Evolutionary conservation across 35 echinoderm and acorn worm species (phyloP), one percentile per base, ranked within the genome.

Genomic region (Patiria miniata): DNA sequence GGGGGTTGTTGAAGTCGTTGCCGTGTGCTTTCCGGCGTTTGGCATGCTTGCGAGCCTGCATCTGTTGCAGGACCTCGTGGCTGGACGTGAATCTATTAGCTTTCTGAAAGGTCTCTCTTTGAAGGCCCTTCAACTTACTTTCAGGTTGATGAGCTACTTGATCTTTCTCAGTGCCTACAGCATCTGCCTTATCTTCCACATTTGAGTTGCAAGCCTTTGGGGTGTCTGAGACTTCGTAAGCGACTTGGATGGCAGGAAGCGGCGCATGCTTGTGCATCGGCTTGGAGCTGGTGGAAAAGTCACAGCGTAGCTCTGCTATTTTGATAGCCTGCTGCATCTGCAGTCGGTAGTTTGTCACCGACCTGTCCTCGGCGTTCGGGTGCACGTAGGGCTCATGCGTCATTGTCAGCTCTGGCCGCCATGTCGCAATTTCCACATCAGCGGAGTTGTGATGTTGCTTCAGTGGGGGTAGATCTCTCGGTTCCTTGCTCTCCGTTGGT

Each of bases 1-100:
- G 60, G 10, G 91, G 77, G 39, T 89, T 95, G 19, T 92, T 80
- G 61, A 95, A 91, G 60, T 95, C 93, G 61, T 83, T 54, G 12
- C 80, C 93, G 12, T 79, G 16, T 6, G 51, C 26, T 77, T 95
- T 91, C 44, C 77, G 58, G 29, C 81, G 36, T 60, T 85, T 89
- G 7, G 89, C 84, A n/a, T 83, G 73, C 39, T 89, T 95, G 23
- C 83, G 80, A 17, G 84, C 85, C 58, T 95, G 61, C 89, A 92
- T 95, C 8, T 87, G 36, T 60, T 69, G 78, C 81, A 95, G 58
- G 29, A 95, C 91, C 87, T 95, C 93, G 77, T 58, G 79, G 54
- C 81, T 90, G 34, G 88, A 90, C 16, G 39, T 26, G 18, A 47
- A 51, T 83, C 88, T 68, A 40, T 78, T 73, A 10, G 36, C 19